Conservation (phyloP, 2,888 invertebrate genomes). For the Mylabris sibirica region DNA sequence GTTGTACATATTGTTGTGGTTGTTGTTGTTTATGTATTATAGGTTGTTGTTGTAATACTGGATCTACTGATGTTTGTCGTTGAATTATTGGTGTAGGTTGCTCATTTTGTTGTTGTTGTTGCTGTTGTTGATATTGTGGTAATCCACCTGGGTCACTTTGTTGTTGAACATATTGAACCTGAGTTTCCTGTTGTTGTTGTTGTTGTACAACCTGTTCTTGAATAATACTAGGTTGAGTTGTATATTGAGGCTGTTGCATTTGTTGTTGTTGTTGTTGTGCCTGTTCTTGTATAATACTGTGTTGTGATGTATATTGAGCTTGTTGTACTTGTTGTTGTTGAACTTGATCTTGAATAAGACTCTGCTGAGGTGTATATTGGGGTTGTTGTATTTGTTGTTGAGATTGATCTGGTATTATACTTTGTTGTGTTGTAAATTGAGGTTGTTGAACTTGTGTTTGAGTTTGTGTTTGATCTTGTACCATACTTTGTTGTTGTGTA, state of each 20-base stretch:
- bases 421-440: constrained; percentile 45
- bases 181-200: neutral
- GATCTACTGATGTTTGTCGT: constrained; percentile 48
- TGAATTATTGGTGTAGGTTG: constrained; percentile 43
- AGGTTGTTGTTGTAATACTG: constrained; percentile 49
- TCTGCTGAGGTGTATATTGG: constrained; percentile 39
- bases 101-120: constrained; percentile 39
- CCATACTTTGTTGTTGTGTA: constrained; percentile 34
- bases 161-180: constrained; percentile 14
- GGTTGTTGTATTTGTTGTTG: constrained; percentile 35
- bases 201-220: neutral
- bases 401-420: constrained; percentile 33
- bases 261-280: constrained; percentile 22
- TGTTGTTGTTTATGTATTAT: constrained; percentile 53
- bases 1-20: constrained; percentile 54
- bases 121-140: constrained; percentile 45
- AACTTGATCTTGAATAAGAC: neutral
- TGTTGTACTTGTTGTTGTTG: constrained; percentile 25
- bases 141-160: constrained; percentile 33
- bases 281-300: neutral
- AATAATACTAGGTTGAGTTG: neutral
- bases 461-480: constrained; percentile 5
- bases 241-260: neutral
- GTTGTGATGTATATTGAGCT: neutral
- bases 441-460: constrained; percentile 34